Evolutionary conservation across 2,113 vertebrate genomes (phyloP).

Genomic region (Epinephelus lanceolatus): DNA sequence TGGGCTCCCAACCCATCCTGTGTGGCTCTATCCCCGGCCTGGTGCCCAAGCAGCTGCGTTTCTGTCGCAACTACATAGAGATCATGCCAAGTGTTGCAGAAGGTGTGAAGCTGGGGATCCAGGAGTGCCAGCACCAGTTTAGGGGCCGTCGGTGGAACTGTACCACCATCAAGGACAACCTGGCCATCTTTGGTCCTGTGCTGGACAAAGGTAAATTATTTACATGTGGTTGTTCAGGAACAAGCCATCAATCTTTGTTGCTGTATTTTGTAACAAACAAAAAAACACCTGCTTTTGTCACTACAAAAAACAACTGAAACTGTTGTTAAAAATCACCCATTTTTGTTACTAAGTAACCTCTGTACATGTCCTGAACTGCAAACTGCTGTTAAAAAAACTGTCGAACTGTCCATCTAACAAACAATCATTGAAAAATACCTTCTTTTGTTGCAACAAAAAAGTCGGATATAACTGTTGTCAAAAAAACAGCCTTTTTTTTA

Average conservation of each 20-base stretch:
- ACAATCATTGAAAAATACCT: too few species aligned
- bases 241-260: neutral
- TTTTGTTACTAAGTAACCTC: too few species aligned
- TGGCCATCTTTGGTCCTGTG: constrained; percentile 97
- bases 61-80: constrained; percentile 98
- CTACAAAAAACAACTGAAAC: too few species aligned
- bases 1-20: constrained; percentile 93
- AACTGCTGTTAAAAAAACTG: too few species aligned
- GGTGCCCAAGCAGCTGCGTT: constrained; percentile 97
- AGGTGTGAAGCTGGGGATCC: constrained; percentile 94
- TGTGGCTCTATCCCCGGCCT: constrained; percentile 97
- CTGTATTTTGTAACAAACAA: neutral
- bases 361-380: too few species aligned
- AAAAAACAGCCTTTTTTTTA: too few species aligned
- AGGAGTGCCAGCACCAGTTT: constrained; percentile 97
- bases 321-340: too few species aligned
- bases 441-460: too few species aligned
- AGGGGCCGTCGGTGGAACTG: constrained; percentile 97
- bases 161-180: constrained; percentile 93
- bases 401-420: too few species aligned
- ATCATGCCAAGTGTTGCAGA: constrained; percentile 99
- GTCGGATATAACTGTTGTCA: too few species aligned
- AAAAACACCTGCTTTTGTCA: too few species aligned
- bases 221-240: neutral
- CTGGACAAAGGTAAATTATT: constrained; percentile 90